These are phyloP conservation scores for cattle (Bos taurus) DNA, from an alignment of 2,113 vertebrate genomes.

Conservation along the genomic window ARS-UCD2.0 NC_037337.1:38744001-38744500, in stretches of 20 bases:
- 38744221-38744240: neutral
- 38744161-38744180: slow-evolving; percentile 20
- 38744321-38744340: neutral
- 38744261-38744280: neutral
- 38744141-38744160: slow-evolving; percentile 36
- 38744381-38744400: neutral
- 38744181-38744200: slow-evolving; percentile 23
- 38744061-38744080: neutral
- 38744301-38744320: neutral
- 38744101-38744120: slow-evolving; percentile 23
- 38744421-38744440: neutral
- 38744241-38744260: neutral
- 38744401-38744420: neutral
- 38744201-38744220: slow-evolving; percentile 46
- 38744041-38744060: neutral
- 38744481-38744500: neutral
- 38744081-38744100: neutral
- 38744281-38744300: neutral
- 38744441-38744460: neutral
- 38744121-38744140: neutral
- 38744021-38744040: neutral
- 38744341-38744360: neutral
- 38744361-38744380: neutral
- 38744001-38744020: neutral
- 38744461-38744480: neutral